phyloP scores from a whole-genome alignment of 2,113 vertebrate genomes.

The Saguinus imperator region DNA sequence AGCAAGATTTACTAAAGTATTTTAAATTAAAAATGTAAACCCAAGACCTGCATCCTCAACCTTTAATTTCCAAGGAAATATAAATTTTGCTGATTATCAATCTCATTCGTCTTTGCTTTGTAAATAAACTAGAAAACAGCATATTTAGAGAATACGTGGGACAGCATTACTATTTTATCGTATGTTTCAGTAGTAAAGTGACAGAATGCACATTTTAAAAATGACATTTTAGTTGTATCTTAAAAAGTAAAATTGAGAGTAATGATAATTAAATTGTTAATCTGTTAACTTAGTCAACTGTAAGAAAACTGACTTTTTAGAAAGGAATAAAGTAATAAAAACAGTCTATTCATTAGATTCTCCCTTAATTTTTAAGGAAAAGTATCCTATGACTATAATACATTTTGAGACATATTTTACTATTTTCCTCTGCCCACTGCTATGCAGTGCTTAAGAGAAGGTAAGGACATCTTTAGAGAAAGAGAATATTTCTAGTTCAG shows the following conservation, averaged over 20 bases:
- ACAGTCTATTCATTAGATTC: not conserved
- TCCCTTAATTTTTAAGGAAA: not conserved
- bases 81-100: not conserved
- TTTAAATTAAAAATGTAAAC: constrained; percentile 36
- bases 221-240: not conserved
- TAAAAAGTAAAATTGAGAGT: not conserved
- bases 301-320: not conserved
- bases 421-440: not conserved
- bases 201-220: not conserved
- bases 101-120: not conserved
- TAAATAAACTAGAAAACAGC: not conserved
- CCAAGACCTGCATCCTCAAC: not conserved
- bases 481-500: not conserved
- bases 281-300: not conserved
- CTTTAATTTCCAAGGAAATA: constrained; percentile 8
- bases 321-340: not conserved
- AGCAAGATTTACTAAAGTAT: not conserved
- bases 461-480: not conserved
- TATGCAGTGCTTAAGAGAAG: not conserved
- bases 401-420: not conserved
- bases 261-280: not conserved
- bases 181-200: not conserved
- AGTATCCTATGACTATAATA: not conserved
- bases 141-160: not conserved
- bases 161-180: not conserved